Percentiles rank a stretch among this genome's conserved stretches.
Evolutionary conservation across 2,888 invertebrate genomes (phyloP).

Genomic region (Maniola hyperantus): DNA sequence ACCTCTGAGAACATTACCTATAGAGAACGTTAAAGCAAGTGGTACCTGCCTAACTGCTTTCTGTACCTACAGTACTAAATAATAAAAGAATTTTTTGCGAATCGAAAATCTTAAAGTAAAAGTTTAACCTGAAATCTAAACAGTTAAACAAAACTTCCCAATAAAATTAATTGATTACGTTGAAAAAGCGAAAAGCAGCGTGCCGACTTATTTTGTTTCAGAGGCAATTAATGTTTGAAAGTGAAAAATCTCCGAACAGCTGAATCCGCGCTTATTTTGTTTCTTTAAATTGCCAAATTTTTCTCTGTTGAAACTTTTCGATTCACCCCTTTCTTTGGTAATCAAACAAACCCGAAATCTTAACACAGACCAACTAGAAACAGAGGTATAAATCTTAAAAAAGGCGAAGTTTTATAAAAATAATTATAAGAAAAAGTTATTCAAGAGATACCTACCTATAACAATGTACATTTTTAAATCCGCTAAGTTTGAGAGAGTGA

Average conservation of each 20-base stretch:
- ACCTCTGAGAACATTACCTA: too few species aligned
- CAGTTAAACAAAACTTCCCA: slow-evolving; percentile 20
- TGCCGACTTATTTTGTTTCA: slow-evolving; percentile 78
- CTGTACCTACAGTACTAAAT: too few species aligned
- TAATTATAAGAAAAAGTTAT: too few species aligned
- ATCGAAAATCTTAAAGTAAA: neutral
- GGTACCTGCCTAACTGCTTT: too few species aligned
- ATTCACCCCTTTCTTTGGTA: slow-evolving; percentile 77
- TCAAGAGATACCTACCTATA: too few species aligned
- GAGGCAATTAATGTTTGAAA: slow-evolving; percentile 78
- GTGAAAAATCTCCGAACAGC: slow-evolving; percentile 76
- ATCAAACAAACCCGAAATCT: slow-evolving; percentile 66
- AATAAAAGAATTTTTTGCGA: neutral
- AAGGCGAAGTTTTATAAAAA: neutral
- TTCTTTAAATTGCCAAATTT: slow-evolving; percentile 78
- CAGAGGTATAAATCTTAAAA: slow-evolving; percentile 23
- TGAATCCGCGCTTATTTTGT: slow-evolving; percentile 67
- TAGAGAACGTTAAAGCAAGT: too few species aligned
- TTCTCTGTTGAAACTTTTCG: slow-evolving; percentile 75
- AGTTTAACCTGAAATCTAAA: slow-evolving; percentile 11
- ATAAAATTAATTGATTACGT: slow-evolving; percentile 71
- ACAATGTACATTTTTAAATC: neutral
- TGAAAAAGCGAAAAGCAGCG: slow-evolving; percentile 67
- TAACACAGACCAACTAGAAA: slow-evolving; percentile 46
- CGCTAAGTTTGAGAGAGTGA: neutral